Base-by-base conservation (phyloP, 1,140 invertebrate species). In the Diuraphis noxia region DNA sequence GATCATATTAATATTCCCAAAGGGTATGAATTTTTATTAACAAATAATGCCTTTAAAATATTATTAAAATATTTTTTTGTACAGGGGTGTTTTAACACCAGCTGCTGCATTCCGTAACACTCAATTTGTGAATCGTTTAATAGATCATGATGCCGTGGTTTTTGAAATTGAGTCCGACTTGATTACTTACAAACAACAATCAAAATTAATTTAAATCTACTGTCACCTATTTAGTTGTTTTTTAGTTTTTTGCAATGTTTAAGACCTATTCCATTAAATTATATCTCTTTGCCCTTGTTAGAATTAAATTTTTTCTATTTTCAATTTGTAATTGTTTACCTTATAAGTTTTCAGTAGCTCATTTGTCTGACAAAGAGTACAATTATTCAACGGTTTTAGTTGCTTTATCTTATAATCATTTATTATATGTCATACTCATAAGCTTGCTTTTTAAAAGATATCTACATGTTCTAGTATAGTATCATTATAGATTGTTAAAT, bases 1-100 rank as follows among this genome's bases (percentile, higher is more conserved):
- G 43, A 86, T 25, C 30, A 21, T 0, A 97, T 99, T n/a, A 77
- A 46, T 23, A 46, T 89, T 46, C 56, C 88, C 0, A 89, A 89
- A 43, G 88, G 88, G 87, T 88, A 88, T 30, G 41, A 7, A 25
- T 30, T 36, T 63, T 38, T 52, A 21, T 52, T 38, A 38, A 17
- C 40, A 38, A 36, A 40, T 56, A 36, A 63, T 36, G 25, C 13
- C 21, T 9, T 36, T 49, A 8, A 86, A 34, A 46, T 86, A 49
- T 85, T 36, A 77, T 88, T 72, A 72, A 72, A 72, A 88, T 56
- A 88, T 88, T 56, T 5, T 52, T 8, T 88, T 72, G 8, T 88
- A 9, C 63, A 88, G 86, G 17, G 87, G 87, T 34, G 40, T 89
- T 30, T 34, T 89, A 34, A 89, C 87, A 34, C 87, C 87, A 30